Conservation (phyloP, 2,888 invertebrate genomes). For the Philonicus albiceps region DNA sequence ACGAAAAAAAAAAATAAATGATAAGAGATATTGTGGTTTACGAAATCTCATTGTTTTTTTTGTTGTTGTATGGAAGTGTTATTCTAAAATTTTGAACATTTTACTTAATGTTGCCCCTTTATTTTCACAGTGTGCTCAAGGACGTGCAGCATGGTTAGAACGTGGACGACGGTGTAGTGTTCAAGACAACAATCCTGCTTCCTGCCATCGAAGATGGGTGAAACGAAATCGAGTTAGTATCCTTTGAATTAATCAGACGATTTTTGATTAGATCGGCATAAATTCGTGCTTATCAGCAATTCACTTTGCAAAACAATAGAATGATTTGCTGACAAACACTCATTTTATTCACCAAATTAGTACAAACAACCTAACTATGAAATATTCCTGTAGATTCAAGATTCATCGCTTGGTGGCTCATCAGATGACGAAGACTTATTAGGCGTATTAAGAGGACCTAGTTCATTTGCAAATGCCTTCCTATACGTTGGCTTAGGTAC, state of each 20-base stretch:
- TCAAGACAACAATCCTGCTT: conserved; percentile 70
- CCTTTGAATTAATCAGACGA: no score
- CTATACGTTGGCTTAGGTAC: conserved; percentile 86
- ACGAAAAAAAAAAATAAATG: not conserved
- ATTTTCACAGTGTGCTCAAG: conserved; percentile 76
- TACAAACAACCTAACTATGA: no score
- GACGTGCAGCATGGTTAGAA: conserved; percentile 85
- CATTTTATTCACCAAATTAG: no score
- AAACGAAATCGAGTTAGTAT: conserved; percentile 81
- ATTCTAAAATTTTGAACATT: not conserved
- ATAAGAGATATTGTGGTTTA: not conserved
- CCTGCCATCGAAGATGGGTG: conserved; percentile 80
- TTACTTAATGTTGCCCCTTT: not conserved
- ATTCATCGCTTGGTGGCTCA: conserved; percentile 81
- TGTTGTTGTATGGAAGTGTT: not conserved
- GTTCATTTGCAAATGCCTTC: conserved; percentile 83
- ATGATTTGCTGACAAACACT: no score
- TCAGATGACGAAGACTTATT: conserved; percentile 78
- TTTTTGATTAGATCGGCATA: no score
- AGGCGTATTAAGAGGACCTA: conserved; percentile 72
- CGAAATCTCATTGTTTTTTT: conserved; percentile 10
- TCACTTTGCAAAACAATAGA: no score
- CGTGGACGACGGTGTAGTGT: conserved; percentile 71
- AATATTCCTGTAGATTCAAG: conserved; percentile 74
- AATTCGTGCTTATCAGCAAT: no score